Evolutionary conservation across 2,113 vertebrate species (phyloP), one percentile per base, ranked within the genome.

Genomic region (Romanogobio albipinnatus): DNA sequence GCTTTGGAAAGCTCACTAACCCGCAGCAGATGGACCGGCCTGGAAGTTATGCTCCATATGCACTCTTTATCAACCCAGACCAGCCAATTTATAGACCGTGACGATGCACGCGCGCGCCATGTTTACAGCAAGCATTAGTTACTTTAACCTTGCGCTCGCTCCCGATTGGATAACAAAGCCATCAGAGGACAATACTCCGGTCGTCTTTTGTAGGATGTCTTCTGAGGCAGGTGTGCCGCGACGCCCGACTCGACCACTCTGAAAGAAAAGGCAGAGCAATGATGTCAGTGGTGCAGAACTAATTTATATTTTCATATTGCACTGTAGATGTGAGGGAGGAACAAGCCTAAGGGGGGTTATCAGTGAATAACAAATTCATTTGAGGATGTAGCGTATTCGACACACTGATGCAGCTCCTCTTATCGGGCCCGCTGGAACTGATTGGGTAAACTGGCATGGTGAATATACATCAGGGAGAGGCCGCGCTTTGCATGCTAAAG

Each of bases 271-370:
- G 29, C 75, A 26, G 78, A 81, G 83, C 78, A 61, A 79, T 88
- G 82, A 90, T 83, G 82, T 88, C 86, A 88, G 86, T 90, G 82
- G 81, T 91, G 91, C 87, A 88, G 87, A 91, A 89, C 88, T 88
- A 92, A 94, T 94, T 93, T 88, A 82, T 91, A 91, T 88, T 86
- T 91, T 87, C 87, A 88, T 88, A 92, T 88, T 91, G 85, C 85
- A 62, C 47, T 51, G 71, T 88, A 86, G 75, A 86, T 49, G 83
- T 47, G 56, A 85, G 79, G 81, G 77, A 64, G 83, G 89, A 86
- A 61, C 36, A 5, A 83, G 88, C 84, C 89, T 86, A 89, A 81
- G 79, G 86, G 88, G 83, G 88, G 89, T 90, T 92, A 90, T 92
- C 89, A 91, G 89, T 90, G 86, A 92, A 91, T 83, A 87, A 87